Evolutionary conservation across 2,113 vertebrate species (phyloP).

Genomic region (Chionodraco myersi): DNA sequence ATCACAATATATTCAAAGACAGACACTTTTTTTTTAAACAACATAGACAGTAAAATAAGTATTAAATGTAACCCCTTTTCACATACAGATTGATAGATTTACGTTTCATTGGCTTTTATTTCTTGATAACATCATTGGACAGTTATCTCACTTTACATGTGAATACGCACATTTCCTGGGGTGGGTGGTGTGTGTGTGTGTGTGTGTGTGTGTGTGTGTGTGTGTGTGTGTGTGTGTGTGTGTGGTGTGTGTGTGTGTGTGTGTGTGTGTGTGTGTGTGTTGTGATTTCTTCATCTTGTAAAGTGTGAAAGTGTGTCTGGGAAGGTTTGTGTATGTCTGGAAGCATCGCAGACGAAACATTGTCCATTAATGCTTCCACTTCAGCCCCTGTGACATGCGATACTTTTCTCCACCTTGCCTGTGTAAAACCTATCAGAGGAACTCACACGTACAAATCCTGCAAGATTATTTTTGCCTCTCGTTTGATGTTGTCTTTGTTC

Average conservation of each 20-base stretch:
- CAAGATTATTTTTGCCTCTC: not conserved
- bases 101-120: not conserved
- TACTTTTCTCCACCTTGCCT: not conserved
- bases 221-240: too few species aligned
- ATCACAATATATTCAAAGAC: not conserved
- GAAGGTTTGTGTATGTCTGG: not conserved
- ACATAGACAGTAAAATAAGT: too few species aligned
- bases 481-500: not conserved
- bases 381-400: too few species aligned
- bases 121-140: not conserved
- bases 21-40: not conserved
- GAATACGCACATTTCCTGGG: not conserved
- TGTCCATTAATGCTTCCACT: not conserved
- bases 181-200: too few species aligned
- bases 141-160: not conserved
- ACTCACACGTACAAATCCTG: too few species aligned
- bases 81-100: not conserved
- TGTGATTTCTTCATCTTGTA: not conserved
- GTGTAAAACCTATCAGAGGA: not conserved
- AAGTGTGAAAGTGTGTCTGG: not conserved
- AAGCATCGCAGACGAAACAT: not conserved
- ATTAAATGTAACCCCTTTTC: too few species aligned
- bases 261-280: not conserved
- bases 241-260: too few species aligned
- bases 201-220: too few species aligned